A percentile compares a stretch with the other conserved stretches of the same genome.
phyloP scores from a whole-genome alignment of 2,888 invertebrate species.

The Eristalis arbustorum region DNA sequence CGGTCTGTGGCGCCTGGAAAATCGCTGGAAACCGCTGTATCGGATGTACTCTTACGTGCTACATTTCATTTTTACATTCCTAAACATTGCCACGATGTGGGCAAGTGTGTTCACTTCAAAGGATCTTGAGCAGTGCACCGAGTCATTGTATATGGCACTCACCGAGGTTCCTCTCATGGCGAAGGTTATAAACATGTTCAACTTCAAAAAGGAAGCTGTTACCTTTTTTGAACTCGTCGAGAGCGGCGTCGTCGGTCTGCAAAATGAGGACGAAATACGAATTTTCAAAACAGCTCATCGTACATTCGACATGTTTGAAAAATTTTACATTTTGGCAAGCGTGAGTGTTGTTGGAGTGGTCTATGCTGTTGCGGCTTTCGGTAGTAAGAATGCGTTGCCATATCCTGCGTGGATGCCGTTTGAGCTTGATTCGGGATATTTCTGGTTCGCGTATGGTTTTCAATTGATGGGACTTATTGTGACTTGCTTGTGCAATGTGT shows the following conservation, averaged over 20 bases:
- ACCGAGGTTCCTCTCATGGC: conserved; percentile 73
- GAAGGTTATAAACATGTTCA: conserved; percentile 75
- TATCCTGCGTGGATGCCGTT: conserved; percentile 76
- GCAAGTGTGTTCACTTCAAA: conserved; percentile 72
- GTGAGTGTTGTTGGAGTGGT: conserved; percentile 44
- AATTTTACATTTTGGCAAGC: conserved; percentile 65
- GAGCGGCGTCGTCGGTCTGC: neutral
- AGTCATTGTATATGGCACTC: conserved; percentile 75
- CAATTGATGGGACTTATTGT: conserved; percentile 72
- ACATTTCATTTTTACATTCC: conserved; percentile 73
- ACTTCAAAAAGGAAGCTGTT: conserved; percentile 60
- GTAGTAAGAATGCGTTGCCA: conserved; percentile 72
- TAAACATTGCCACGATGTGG: conserved; percentile 73
- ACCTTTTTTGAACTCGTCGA: conserved; percentile 63
- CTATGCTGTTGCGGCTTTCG: conserved; percentile 54
- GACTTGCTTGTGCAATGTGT: conserved; percentile 72
- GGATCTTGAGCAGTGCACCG: conserved; percentile 73
- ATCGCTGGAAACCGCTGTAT: conserved; percentile 14
- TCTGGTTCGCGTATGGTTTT: conserved; percentile 73
- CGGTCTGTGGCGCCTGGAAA: conserved; percentile 35
- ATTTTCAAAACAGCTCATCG: conserved; percentile 52
- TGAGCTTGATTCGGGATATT: conserved; percentile 71
- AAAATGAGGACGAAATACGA: conserved; percentile 48
- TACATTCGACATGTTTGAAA: conserved; percentile 69
- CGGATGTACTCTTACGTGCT: conserved; percentile 56